Conservation (phyloP, 2,888 invertebrate genomes). For the Mesochorus sp. region DNA sequence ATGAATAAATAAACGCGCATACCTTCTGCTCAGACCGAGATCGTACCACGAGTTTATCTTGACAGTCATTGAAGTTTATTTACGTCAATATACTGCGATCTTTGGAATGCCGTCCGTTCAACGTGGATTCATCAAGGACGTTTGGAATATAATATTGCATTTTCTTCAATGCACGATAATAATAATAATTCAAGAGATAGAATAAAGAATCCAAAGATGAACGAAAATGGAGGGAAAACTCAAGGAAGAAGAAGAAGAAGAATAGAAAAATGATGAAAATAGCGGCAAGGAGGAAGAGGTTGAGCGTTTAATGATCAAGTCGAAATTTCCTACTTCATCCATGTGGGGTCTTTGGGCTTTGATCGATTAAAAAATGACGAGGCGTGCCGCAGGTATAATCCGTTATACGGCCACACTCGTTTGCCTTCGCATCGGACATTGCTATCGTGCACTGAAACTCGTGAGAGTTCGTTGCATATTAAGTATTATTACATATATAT, state of each 20-base stretch:
- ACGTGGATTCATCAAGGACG: conserved; percentile 76
- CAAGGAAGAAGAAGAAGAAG: not conserved
- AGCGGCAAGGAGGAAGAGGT: not conserved
- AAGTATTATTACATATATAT: no score
- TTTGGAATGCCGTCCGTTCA: conserved; percentile 78
- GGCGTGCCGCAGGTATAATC: conserved; percentile 46
- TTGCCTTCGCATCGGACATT: conserved; percentile 44
- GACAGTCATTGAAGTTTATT: conserved; percentile 41
- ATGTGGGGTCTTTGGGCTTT: conserved; percentile 17
- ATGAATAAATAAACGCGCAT: not conserved
- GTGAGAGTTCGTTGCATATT: conserved; percentile 53
- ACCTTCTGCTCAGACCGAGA: no score
- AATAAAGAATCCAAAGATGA: not conserved
- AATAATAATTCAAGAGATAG: not conserved
- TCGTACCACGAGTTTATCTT: conserved; percentile 7
- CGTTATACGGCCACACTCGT: conserved; percentile 52
- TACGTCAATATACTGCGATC: conserved; percentile 68
- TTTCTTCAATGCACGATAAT: conserved; percentile 43
- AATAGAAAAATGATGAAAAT: not conserved
- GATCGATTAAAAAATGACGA: conserved; percentile 52
- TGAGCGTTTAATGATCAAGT: conserved; percentile 23
- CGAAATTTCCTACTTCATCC: conserved; percentile 19
- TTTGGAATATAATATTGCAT: conserved; percentile 76
- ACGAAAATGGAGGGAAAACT: not conserved
- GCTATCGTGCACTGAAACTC: conserved; percentile 43